These are phyloP conservation scores for Motacilla tschutschensis DNA, from an alignment of 2,113 vertebrate genomes.

Conservation along the genomic window DNA sequence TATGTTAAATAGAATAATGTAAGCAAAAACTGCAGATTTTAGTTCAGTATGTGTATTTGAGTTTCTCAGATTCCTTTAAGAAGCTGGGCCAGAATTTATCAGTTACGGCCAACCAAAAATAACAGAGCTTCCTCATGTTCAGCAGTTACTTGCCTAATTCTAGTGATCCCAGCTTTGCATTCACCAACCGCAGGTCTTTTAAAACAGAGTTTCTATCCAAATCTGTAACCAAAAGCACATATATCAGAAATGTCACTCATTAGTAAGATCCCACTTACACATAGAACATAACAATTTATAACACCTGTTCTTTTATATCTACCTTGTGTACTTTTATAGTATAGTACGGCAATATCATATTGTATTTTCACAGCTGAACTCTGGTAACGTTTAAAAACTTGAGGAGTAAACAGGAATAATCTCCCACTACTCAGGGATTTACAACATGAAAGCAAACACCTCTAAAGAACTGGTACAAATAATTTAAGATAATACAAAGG, in stretches of 20 bases:
- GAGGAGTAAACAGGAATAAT: not conserved
- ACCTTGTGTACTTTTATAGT: not conserved
- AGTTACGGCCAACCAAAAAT: not conserved
- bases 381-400: not conserved
- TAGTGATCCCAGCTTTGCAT: conserved; percentile 69
- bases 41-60: not conserved
- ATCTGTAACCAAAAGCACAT: conserved; percentile 40
- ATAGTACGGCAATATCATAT: not conserved
- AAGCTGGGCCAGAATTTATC: not conserved
- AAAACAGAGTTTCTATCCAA: conserved; percentile 59
- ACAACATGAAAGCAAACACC: not conserved
- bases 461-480: not conserved
- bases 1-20: not conserved
- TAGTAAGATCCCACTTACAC: not conserved
- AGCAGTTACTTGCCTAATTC: conserved; percentile 70
- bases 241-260: not conserved
- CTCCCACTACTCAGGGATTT: not conserved
- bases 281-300: not conserved
- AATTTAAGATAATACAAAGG: not conserved
- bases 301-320: not conserved
- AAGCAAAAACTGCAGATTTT: not conserved
- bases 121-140: not conserved
- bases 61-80: not conserved
- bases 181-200: conserved; percentile 66
- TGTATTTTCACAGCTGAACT: not conserved